A percentile compares a stretch with the other conserved stretches of the same genome.
Conservation (phyloP, 2,888 invertebrate species). For the Dorcus hopei region DNA sequence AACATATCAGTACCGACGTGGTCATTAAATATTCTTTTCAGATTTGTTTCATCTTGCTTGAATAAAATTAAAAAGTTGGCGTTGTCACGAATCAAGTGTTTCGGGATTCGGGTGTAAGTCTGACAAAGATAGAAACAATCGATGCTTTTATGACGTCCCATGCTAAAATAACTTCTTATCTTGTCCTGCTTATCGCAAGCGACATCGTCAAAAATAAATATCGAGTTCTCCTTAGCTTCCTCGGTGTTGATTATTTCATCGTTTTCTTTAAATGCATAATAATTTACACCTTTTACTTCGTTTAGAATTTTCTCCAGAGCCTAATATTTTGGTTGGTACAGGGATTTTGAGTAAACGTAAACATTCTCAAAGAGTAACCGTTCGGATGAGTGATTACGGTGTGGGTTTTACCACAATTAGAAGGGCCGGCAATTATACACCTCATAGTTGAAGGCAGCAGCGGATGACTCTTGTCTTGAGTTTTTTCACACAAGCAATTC, state of each 20-base stretch:
- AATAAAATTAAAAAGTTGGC: constrained; percentile 40
- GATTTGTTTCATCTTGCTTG: constrained; percentile 40
- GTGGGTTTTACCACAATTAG: constrained; percentile 43
- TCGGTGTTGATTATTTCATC: too few species aligned
- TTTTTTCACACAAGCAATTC: too few species aligned
- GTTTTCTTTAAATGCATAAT: constrained; percentile 5
- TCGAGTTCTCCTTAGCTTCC: too few species aligned
- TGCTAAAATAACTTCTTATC: too few species aligned
- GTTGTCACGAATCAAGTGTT: constrained; percentile 43
- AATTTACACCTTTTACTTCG: constrained; percentile 26
- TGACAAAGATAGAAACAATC: too few species aligned
- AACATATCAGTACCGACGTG: constrained; percentile 29
- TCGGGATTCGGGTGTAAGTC: constrained; percentile 37
- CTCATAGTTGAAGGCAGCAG: constrained; percentile 2
- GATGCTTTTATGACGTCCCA: too few species aligned
- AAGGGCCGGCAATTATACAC: constrained; percentile 36
- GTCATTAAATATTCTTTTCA: constrained; percentile 34
- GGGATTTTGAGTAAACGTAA: constrained; percentile 38
- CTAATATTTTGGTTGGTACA: constrained; percentile 35
- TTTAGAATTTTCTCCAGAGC: constrained; percentile 28
- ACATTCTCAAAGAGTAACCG: constrained; percentile 42
- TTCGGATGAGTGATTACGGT: constrained; percentile 36
- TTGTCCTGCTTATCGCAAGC: too few species aligned
- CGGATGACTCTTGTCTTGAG: neutral
- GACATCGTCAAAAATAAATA: too few species aligned